Percentiles rank a stretch among this genome's conserved stretches.
Evolutionary conservation across 1,140 invertebrate genomes (phyloP).

Genomic region (Steinernema khuongi): DNA sequence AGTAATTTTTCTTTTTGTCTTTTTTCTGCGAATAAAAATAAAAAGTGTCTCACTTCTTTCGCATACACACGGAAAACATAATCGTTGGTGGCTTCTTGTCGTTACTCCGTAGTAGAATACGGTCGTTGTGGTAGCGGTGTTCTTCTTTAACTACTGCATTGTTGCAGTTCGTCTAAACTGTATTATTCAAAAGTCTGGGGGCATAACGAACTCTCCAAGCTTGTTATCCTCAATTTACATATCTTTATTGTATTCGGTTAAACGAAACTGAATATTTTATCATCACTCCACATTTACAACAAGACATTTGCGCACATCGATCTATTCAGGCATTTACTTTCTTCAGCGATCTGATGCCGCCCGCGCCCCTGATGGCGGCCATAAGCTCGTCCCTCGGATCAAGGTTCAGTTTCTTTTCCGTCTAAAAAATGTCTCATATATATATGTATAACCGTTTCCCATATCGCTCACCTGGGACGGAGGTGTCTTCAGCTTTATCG

Average conservation of each 20-base stretch:
- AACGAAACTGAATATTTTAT: background rate
- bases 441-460: background rate
- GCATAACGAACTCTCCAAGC: too few species aligned
- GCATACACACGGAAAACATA: too few species aligned
- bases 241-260: background rate
- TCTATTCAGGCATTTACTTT: background rate
- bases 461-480: background rate
- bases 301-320: background rate
- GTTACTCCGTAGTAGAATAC: too few species aligned
- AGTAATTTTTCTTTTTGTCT: too few species aligned
- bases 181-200: too few species aligned
- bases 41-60: too few species aligned
- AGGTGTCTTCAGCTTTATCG: background rate
- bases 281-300: background rate
- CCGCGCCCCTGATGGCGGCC: background rate
- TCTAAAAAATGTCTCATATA: background rate
- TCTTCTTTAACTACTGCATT: too few species aligned
- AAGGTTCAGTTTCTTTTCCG: background rate
- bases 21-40: too few species aligned
- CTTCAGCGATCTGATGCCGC: background rate
- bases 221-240: background rate
- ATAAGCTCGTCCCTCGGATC: background rate
- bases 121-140: too few species aligned
- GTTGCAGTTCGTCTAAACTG: too few species aligned
- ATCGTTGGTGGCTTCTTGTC: too few species aligned